Evolutionary conservation across 2,113 vertebrate genomes (phyloP).

Genomic region (pig (Sus scrofa)): DNA sequence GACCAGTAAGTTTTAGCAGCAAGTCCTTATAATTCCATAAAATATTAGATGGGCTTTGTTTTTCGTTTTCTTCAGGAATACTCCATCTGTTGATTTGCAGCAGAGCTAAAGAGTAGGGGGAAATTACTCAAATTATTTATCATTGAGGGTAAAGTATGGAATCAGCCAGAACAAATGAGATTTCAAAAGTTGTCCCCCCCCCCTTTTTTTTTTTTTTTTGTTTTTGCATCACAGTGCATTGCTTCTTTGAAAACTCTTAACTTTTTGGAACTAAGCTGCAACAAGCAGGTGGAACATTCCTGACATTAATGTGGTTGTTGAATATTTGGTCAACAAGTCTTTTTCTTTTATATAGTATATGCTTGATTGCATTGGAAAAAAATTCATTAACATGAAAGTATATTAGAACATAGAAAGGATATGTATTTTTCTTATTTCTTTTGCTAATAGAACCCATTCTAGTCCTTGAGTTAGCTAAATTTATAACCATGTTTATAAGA

Average conservation of each 20-base stretch:
- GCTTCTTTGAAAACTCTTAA: neutral
- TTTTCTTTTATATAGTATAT: neutral
- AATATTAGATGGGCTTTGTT: neutral
- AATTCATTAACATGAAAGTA: slow-evolving; percentile 25
- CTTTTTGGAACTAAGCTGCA: neutral
- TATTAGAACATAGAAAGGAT: neutral
- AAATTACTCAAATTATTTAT: neutral
- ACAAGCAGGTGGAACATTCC: neutral
- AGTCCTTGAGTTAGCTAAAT: neutral
- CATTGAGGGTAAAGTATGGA: neutral
- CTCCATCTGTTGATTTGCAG: neutral
- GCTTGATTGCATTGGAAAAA: neutral
- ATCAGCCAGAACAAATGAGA: neutral
- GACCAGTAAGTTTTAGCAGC: neutral
- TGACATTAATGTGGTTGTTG: neutral
- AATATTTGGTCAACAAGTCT: neutral
- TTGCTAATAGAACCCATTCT: neutral
- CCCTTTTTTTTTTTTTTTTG: no score
- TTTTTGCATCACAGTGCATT: neutral
- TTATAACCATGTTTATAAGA: neutral
- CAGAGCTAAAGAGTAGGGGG: neutral
- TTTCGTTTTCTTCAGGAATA: slow-evolving; percentile 45
- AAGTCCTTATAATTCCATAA: neutral
- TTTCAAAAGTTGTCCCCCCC: neutral
- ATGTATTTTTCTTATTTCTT: neutral